Conservation (phyloP, 2,113 vertebrate genomes). For the Campylomormyrus numenius region DNA sequence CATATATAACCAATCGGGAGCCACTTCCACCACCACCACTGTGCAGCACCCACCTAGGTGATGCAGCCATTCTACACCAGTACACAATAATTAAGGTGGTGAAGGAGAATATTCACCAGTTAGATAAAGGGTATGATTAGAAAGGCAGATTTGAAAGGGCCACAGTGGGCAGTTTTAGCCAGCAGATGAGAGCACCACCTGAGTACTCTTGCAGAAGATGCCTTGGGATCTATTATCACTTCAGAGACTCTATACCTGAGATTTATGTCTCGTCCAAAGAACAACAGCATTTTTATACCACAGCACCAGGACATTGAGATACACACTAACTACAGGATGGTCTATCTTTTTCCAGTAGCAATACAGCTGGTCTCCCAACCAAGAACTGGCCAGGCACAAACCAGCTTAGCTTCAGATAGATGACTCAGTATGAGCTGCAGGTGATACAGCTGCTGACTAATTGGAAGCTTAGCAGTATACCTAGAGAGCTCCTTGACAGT, state of each 20-base stretch:
- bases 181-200: too few species aligned
- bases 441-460: neutral
- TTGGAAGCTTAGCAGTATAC: neutral
- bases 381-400: neutral
- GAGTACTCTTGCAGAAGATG: neutral
- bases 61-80: neutral
- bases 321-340: too few species aligned
- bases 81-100: neutral
- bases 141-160: neutral
- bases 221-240: neutral
- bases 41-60: neutral
- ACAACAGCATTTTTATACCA: neutral
- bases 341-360: neutral
- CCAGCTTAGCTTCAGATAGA: neutral
- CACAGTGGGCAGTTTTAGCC: too few species aligned
- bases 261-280: neutral
- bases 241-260: neutral
- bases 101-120: neutral
- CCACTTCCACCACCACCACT: neutral
- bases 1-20: neutral
- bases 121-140: neutral
- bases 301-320: too few species aligned
- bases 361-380: neutral
- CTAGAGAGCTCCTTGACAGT: neutral
- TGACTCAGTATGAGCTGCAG: neutral